Conservation (phyloP, 2,113 vertebrate species). For the Gobiocypris rarus region DNA sequence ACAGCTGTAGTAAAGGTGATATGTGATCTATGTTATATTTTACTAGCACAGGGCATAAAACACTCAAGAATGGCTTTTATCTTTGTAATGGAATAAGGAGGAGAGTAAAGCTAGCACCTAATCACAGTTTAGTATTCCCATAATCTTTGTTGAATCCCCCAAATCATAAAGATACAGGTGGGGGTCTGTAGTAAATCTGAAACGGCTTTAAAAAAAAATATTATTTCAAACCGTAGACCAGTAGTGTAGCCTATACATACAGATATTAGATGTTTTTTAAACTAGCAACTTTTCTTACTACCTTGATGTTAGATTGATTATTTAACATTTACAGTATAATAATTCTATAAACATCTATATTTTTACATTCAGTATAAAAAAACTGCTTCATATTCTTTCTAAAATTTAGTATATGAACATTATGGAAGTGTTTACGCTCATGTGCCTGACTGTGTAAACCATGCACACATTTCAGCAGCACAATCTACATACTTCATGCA, state of each 20-base stretch:
- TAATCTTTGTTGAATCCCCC: background rate
- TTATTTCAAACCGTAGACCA: too few relatives aligned
- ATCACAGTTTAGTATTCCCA: background rate
- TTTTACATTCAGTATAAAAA: too few relatives aligned
- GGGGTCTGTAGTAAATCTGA: background rate
- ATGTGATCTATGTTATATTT: constrained; percentile 10
- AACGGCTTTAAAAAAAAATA: too few relatives aligned
- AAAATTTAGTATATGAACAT: background rate
- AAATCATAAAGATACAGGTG: background rate
- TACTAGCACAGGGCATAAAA: constrained; percentile 9
- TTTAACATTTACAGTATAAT: background rate
- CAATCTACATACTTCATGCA: background rate
- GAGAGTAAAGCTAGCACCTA: background rate
- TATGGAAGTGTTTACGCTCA: background rate
- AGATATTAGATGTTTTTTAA: background rate
- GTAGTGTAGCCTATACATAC: too few relatives aligned
- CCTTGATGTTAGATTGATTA: background rate
- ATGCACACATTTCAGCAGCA: background rate
- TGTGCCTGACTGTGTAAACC: background rate
- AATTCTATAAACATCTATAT: too few relatives aligned
- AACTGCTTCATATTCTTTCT: background rate
- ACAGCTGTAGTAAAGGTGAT: constrained; percentile 8
- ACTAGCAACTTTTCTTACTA: background rate
- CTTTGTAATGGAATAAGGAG: background rate
- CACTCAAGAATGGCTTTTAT: background rate